Evolutionary conservation across 1,140 invertebrate genomes (phyloP), one percentile per base, ranked within the genome.

Genomic region (Megalopta genalis): DNA sequence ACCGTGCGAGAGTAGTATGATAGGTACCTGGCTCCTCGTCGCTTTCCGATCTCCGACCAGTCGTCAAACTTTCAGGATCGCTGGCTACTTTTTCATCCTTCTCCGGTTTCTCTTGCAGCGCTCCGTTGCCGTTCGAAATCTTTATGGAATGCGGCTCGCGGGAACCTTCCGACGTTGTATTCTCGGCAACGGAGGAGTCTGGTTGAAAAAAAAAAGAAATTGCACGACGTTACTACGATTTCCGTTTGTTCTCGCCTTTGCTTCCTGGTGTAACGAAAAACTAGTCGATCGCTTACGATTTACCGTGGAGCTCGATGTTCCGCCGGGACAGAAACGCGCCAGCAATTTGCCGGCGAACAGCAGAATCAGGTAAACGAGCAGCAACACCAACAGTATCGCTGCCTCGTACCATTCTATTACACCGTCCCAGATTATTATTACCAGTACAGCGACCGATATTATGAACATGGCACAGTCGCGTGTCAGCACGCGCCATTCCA

Each of bases 381-480:
- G 95, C 3, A 96, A 91, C 4, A 96, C 90, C 52, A 97, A 94
- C 39, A 97, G 93, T 0, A 95, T 91, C 60, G 94, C 86, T 0
- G 96, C 95, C 89, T 98, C 97, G 83, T 95, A 96, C 96, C 97
- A 98, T 62, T 94, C 95, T 7, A 99, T 95, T 65, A 93, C 88
- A 49, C 95, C 95, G 88, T 98, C 97, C 94, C 96, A 96, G 70
- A 98, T 96, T 27, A 98, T 94, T 0, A 94, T 85, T 1, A 98
- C 95, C 54, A 99, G 90, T 6, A 96, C 94, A 5, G 94, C 91
- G 0, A 98, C 95, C 27, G 97, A 96, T 10, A 97, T 88, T 10
- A 95, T 94, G 87, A 98, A 99, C 73, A 97, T 96, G 14, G 96
- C 87, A 75, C 96, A 96, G 88, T 99, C 98, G 83, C 98, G 93